Base-by-base conservation (phyloP, 2,888 invertebrate species). In the Brachynemurus nebulosus region DNA sequence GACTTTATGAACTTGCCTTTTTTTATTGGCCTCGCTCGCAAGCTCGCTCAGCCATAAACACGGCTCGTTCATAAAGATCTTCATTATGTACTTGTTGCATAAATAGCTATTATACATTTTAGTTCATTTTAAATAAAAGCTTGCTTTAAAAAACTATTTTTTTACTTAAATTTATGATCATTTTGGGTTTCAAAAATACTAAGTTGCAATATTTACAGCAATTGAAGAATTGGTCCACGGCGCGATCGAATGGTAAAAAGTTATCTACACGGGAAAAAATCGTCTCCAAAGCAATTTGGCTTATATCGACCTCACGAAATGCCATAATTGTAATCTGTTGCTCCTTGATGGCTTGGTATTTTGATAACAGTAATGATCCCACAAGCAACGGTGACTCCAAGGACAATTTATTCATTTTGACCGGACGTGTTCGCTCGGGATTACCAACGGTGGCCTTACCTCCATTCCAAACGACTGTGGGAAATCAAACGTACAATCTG, bases 241-340 rank as follows among this genome's bases (percentile, higher is more conserved):
- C 60, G 21, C 51, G n/a, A n/a, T n/a, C 57, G 2, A 58, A 57
- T 37, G 61, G 62, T 34, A 56, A 57, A 19, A 67, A 67, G 48
- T 62, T 65, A 1, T 63, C 64, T 17, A 60, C 57, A 45, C 58
- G 60, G 30, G 65, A 70, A 48, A 58, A 59, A 18, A 51, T 63
- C 12, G 35, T 74, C 1, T 69, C 68, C 53, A 81, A 79, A 57
- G 56, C 72, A 3, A 62, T 86, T 16, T 90, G 89, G 86, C 60
- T 88, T 3, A 59, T 84, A 11, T 80, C 85, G 1, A 88, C 86
- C 0, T 82, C 86, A 0, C 71, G 91, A 46, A 91, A 91, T 60
- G 90, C 89, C 0, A 69, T 91, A 40, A 71, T 90, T 2, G 90
- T 91, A 0, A 65, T 90, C 7, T 54, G 74, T 0, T 80, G 85